These are phyloP conservation scores for Cecropterus lyciades DNA, from an alignment of 1,140 invertebrate species.

Conservation along the genomic window DNA sequence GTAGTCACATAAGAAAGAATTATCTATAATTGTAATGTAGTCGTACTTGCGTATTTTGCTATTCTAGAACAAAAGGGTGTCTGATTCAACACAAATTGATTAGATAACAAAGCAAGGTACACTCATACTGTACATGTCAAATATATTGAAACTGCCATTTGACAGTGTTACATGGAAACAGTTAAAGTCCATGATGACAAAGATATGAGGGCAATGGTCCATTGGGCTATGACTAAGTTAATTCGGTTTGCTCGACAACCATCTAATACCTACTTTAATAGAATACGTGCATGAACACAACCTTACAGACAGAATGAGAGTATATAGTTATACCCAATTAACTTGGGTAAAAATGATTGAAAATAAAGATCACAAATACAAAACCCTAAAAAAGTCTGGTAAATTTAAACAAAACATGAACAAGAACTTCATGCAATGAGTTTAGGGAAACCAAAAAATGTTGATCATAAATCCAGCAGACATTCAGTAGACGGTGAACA, in stretches of 20 bases:
- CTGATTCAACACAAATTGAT: not conserved
- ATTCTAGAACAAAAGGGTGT: not conserved
- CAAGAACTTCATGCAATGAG: not conserved
- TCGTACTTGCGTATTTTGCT: no score
- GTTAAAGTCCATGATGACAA: conserved; percentile 10
- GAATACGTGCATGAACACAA: no score
- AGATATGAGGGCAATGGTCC: conserved; percentile 7
- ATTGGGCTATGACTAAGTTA: conserved; percentile 12
- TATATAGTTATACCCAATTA: no score
- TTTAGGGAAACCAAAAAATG: not conserved
- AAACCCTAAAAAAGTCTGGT: no score
- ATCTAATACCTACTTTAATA: not conserved
- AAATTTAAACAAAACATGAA: not conserved
- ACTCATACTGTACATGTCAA: not conserved
- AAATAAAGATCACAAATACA: no score
- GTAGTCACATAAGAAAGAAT: no score
- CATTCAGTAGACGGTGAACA: not conserved
- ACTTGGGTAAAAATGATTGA: no score
- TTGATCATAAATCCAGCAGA: not conserved
- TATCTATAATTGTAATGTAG: no score
- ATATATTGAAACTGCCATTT: not conserved
- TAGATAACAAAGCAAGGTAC: not conserved
- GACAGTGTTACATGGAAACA: not conserved
- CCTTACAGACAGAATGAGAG: not conserved
- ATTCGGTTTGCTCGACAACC: conserved; percentile 2